Conservation (phyloP, 1,140 invertebrate genomes). For the Cydia splendana region DNA sequence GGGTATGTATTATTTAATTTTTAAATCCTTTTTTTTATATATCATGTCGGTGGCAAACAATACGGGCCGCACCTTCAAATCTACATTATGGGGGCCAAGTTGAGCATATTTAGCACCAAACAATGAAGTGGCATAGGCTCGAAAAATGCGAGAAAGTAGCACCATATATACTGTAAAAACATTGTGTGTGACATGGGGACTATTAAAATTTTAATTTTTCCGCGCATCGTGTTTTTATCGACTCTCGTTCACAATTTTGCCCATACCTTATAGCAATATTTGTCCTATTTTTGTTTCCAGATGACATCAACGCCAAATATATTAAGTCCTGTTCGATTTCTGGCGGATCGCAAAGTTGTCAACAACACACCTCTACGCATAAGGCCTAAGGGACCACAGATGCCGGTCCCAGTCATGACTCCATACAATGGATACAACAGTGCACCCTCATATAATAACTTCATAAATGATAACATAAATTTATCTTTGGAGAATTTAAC, state of each 20-base stretch:
- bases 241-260: too few species aligned
- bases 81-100: too few species aligned
- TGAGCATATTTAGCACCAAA: too few species aligned
- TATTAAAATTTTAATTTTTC: too few species aligned
- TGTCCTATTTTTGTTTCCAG: constrained; percentile 44
- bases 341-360: constrained; percentile 46
- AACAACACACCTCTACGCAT: constrained; percentile 47
- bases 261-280: background rate
- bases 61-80: too few species aligned
- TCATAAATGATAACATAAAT: constrained; percentile 71
- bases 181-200: too few species aligned
- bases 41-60: too few species aligned
- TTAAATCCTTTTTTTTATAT: too few species aligned
- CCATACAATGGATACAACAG: constrained; percentile 60
- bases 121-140: too few species aligned
- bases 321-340: constrained; percentile 46
- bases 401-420: constrained; percentile 44
- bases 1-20: constrained; percentile 52
- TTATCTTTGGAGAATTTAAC: constrained; percentile 75
- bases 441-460: constrained; percentile 43
- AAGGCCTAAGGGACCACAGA: constrained; percentile 46
- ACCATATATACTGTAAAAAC: too few species aligned
- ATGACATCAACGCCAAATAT: constrained; percentile 44
- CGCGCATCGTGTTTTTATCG: too few species aligned
- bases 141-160: too few species aligned